These are phyloP conservation scores for Drosophila ercepeae DNA, from an alignment of 1,140 invertebrate species.

Conservation along the genomic window DNA sequence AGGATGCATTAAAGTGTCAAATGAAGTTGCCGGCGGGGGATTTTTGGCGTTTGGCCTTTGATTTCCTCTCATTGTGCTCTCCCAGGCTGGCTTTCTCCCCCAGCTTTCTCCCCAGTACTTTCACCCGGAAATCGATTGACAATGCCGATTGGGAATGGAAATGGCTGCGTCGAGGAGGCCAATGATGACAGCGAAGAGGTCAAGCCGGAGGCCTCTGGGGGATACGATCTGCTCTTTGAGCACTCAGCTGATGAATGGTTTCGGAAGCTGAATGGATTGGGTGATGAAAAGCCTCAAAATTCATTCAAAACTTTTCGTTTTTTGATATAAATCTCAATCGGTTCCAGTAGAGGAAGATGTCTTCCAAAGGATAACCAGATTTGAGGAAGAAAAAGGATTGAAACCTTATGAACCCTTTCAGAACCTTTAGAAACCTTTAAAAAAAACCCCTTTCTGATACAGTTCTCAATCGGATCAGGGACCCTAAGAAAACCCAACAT, in stretches of 20 bases:
- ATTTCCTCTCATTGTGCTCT: conserved; percentile 50
- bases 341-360: background rate
- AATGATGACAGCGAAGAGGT: background rate
- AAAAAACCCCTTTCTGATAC: too few species aligned
- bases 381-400: too few species aligned
- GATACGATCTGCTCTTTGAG: conserved; percentile 3
- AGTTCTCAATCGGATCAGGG: too few species aligned
- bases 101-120: conserved; percentile 1
- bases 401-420: too few species aligned
- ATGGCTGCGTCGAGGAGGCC: background rate
- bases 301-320: background rate
- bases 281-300: conserved; percentile 1
- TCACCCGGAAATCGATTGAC: conserved; percentile 24
- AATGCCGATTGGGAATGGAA: conserved; percentile 1
- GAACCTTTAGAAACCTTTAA: too few species aligned
- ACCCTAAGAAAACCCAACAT: too few species aligned
- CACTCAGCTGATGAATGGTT: conserved; percentile 20
- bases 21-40: conserved; percentile 46
- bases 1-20: conserved; percentile 69
- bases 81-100: background rate
- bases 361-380: too few species aligned
- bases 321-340: background rate
- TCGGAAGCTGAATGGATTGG: conserved; percentile 1
- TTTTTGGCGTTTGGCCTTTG: conserved; percentile 51
- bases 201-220: conserved; percentile 6